Base-by-base conservation (phyloP, 2,888 invertebrate genomes). In the Cephus spinipes region DNA sequence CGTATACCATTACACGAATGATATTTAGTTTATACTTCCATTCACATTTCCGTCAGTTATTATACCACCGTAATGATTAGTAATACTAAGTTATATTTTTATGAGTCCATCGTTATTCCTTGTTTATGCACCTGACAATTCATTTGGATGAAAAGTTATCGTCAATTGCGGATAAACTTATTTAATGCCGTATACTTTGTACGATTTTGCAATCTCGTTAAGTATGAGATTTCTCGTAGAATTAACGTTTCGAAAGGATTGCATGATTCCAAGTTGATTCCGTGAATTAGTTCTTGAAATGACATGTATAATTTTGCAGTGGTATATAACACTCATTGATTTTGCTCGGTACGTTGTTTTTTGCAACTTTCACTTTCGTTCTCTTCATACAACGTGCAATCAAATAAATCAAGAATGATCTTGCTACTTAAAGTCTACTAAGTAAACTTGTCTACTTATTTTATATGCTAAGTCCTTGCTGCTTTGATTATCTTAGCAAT, bases 351-450 rank as follows among this genome's bases (percentile, higher is more conserved):
- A 55, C 23, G 23, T 55, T 55, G 55, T 23, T 2, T 15, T 55
- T 55, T 55, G 23, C 55, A 71, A 71, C 71, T 71, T 33, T 32
- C 71, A 15, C 11, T 71, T 71, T 30, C 32, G 31, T 32, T 71
- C 31, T 71, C 30, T 32, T 32, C 31, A 30, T 32, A 71, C 71
- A 71, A 71, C 71, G 71, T 71, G 30, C 71, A 71, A 71, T 71
- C 71, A 33, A 33, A 32, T 33, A 55, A 71, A 31, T 12, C 71
- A 32, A 33, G 31, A 71, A 30, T 71, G 32, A 33, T 30, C 23
- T 74, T 35, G 36, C 36, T 74, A 74, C 74, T 74, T 74, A 74
- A 74, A 74, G 74, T 34, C 74, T 32, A 74, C n/a, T 74, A 35
- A 74, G 35, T 34, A 34, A 74, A 74, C 36, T 32, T 35, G 35